A percentile compares a stretch with the other conserved stretches of the same genome.
Evolutionary conservation across 1,140 invertebrate species (phyloP).

Genomic region (Globodera ellingtonae): DNA sequence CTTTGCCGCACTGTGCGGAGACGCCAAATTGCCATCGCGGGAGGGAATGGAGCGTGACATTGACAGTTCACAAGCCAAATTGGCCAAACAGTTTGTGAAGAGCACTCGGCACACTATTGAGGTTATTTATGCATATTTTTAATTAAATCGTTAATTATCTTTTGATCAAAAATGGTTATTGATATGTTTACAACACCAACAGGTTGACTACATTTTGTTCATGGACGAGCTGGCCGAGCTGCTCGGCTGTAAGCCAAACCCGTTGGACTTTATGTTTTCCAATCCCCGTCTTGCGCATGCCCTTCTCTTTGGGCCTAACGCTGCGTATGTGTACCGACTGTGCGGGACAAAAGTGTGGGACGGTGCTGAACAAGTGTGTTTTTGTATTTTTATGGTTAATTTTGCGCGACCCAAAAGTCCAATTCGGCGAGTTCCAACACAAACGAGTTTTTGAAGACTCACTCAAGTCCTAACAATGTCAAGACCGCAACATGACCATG

Average conservation of each 20-base stretch:
- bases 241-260: constrained; percentile 66
- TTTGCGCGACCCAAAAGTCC: too few species aligned
- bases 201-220: constrained; percentile 67
- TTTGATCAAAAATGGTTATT: neutral
- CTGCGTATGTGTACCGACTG: constrained; percentile 46
- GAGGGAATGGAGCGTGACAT: constrained; percentile 48
- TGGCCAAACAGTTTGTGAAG: constrained; percentile 30
- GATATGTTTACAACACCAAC: neutral
- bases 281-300: constrained; percentile 42
- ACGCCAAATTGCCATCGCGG: constrained; percentile 34
- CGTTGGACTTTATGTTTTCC: constrained; percentile 57
- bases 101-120: constrained; percentile 41
- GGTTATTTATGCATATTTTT: constrained; percentile 10
- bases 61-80: constrained; percentile 15
- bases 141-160: neutral
- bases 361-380: constrained; percentile 41
- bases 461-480: too few species aligned
- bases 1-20: constrained; percentile 43
- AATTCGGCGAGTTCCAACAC: too few species aligned
- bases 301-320: constrained; percentile 50
- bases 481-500: too few species aligned
- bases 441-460: too few species aligned
- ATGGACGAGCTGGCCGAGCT: constrained; percentile 68
- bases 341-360: constrained; percentile 39
- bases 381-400: neutral